These are phyloP conservation scores for Vanessa atalanta DNA, from an alignment of 1,140 invertebrate species.

Conservation along the genomic window DNA sequence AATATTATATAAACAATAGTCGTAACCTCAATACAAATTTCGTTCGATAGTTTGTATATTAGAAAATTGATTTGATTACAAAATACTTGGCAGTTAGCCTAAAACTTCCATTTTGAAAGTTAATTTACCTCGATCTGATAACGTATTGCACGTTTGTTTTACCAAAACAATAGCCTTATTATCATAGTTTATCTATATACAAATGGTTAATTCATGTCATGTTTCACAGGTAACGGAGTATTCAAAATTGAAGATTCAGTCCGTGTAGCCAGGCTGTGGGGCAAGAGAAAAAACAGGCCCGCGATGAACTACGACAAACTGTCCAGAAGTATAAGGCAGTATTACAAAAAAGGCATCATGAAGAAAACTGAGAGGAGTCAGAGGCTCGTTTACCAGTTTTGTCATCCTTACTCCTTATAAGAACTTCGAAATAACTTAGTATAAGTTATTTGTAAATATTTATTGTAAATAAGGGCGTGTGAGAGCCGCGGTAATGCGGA, in stretches of 20 bases:
- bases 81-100: background rate
- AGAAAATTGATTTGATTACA: background rate
- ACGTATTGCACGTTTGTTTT: slow-evolving; percentile 36
- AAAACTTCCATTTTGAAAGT: slow-evolving; percentile 16
- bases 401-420: slow-evolving; percentile 94
- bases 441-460: slow-evolving; percentile 73
- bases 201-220: slow-evolving; percentile 65
- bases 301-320: slow-evolving; percentile 93
- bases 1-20: slow-evolving; percentile 6
- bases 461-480: slow-evolving; percentile 77
- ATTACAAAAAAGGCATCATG: slow-evolving; percentile 99
- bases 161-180: slow-evolving; percentile 47
- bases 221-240: slow-evolving; percentile 88
- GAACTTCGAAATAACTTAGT: slow-evolving; percentile 39
- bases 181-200: slow-evolving; percentile 43
- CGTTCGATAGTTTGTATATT: background rate
- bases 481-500: slow-evolving; percentile 77
- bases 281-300: slow-evolving; percentile 62
- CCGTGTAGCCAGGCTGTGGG: slow-evolving; percentile 97
- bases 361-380: slow-evolving; percentile 99
- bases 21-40: background rate
- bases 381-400: slow-evolving; percentile 99
- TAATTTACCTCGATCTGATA: slow-evolving; percentile 31
- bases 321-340: slow-evolving; percentile 98
- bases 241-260: slow-evolving; percentile 99